Percentiles rank a stretch among this genome's conserved stretches.
These are phyloP conservation scores for Aspidiotus destructor DNA, from an alignment of 2,888 invertebrate genomes.

Conservation along the genomic window DNA sequence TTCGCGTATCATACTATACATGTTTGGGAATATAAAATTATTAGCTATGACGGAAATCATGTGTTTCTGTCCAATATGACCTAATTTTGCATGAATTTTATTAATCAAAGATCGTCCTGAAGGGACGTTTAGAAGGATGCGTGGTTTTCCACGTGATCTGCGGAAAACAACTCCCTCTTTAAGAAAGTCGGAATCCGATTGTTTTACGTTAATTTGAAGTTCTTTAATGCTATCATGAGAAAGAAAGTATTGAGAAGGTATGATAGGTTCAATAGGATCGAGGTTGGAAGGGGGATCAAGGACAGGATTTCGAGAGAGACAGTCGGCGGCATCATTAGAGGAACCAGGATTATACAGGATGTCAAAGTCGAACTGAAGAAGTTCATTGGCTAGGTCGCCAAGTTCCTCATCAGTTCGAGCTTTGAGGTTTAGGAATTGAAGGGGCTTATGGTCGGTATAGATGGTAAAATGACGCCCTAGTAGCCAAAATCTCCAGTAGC, in stretches of 20 bases:
- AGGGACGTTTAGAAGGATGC: slow-evolving; percentile 3
- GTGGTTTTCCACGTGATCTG: background rate
- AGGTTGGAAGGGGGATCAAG: slow-evolving; percentile 27
- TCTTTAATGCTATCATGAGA: background rate
- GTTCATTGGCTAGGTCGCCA: slow-evolving; percentile 36
- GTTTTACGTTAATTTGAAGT: background rate
- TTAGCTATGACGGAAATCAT: background rate
- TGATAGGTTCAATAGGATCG: background rate
- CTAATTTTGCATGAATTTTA: slow-evolving; percentile 3
- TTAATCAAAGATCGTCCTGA: background rate
- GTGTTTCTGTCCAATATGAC: slow-evolving; percentile 15
- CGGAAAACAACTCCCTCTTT: background rate
- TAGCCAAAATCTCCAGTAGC: slow-evolving; percentile 33
- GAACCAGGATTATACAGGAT: slow-evolving; percentile 36
- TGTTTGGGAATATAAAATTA: slow-evolving; percentile 20
- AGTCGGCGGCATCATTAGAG: slow-evolving; percentile 36
- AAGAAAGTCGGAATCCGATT: background rate
- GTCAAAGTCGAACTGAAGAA: slow-evolving; percentile 36
- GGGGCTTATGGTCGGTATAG: slow-evolving; percentile 34
- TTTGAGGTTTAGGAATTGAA: slow-evolving; percentile 36
- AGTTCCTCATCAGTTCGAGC: slow-evolving; percentile 36
- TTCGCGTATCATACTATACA: slow-evolving; percentile 35
- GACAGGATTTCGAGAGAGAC: slow-evolving; percentile 36
- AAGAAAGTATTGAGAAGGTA: background rate
- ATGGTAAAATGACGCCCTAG: slow-evolving; percentile 28